These are phyloP conservation scores for Meliscaeva auricollis DNA, from an alignment of 2,888 invertebrate genomes.

Conservation along the genomic window DNA sequence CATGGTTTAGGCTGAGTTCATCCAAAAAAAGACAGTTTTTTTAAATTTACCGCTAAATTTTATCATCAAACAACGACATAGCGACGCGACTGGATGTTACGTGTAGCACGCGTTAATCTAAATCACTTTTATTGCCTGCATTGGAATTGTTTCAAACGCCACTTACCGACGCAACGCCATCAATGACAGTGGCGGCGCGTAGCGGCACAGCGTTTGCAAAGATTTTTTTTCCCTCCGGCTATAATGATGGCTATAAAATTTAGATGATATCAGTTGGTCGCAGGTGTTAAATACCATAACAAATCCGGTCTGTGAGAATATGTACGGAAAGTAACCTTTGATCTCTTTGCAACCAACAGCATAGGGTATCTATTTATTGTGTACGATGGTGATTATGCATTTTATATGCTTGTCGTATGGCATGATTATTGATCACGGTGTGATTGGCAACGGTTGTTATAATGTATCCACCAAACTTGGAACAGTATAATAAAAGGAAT, in stretches of 20 bases:
- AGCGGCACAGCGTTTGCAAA: neutral
- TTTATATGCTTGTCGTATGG: slow-evolving; percentile 8
- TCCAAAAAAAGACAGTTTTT: slow-evolving; percentile 3
- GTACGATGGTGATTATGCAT: slow-evolving; percentile 13
- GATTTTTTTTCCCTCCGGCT: neutral
- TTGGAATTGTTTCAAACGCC: slow-evolving; percentile 6
- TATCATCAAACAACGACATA: slow-evolving; percentile 13
- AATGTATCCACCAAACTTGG: neutral
- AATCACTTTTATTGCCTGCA: slow-evolving; percentile 60
- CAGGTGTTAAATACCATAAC: slow-evolving; percentile 44
- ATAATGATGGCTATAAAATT: slow-evolving; percentile 25
- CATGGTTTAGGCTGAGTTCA: slow-evolving; percentile 18
- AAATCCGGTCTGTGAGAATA: slow-evolving; percentile 50
- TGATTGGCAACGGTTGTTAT: slow-evolving; percentile 27
- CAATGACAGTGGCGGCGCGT: neutral
- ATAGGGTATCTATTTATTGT: neutral
- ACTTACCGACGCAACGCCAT: neutral
- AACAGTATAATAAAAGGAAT: too few species aligned
- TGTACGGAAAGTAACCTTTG: slow-evolving; percentile 52
- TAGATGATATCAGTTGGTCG: slow-evolving; percentile 32
- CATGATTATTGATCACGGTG: neutral
- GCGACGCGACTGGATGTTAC: neutral
- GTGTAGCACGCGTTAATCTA: slow-evolving; percentile 49
- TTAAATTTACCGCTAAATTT: slow-evolving; percentile 35
- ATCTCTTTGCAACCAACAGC: slow-evolving; percentile 10